Evolutionary conservation across 2,888 invertebrate species (phyloP), one percentile per base, ranked within the genome.

Genomic region (Cephus rjabovi): DNA sequence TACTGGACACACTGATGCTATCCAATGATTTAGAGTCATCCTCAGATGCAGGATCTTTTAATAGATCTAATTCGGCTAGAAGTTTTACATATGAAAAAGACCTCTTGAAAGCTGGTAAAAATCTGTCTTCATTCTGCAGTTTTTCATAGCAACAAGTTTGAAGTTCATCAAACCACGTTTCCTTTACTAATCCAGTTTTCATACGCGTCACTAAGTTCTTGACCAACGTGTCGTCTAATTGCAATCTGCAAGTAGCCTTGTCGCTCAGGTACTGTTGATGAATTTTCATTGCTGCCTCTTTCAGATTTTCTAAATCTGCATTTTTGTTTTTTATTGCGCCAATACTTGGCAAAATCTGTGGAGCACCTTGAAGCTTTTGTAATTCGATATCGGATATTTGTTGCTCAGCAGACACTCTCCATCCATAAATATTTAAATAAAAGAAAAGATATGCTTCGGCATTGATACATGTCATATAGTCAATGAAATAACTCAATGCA

Each of bases 141-240:
- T 92, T 95, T 85, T 95, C 95, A 81, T 95, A 95, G 37, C 96
- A 94, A 77, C 94, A 94, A 81, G 94, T 93, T 91, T 97, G 96
- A 31, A 97, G 94, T 81, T 96, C 96, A 89, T 98, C 97, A 91
- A 98, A 98, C 94, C 97, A 97, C 3, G 93, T 93, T 79, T 96
- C 95, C 35, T 93, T 93, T 9, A 95, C 94, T 35, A 90, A 86
- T 87, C 95, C 95, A 76, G 93, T 94, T 83, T 94, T 93, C 79
- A 96, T 94, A 86, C 94, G 93, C 37, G 93, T 92, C 68, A 94
- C 90, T 75, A 96, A 92, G 82, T 93, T 93, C 84, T 94, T 94
- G 4, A 95, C 92, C 11, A 95, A 88, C 12, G 91, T 88, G 76
- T 95, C 94, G 82, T 95, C 95, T 12, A 96, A 88, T 81, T 93